Percentiles rank a stretch among this genome's conserved stretches.
Conservation (phyloP, 2,797 vertebrate species). For the Poecilia wingei region DNA sequence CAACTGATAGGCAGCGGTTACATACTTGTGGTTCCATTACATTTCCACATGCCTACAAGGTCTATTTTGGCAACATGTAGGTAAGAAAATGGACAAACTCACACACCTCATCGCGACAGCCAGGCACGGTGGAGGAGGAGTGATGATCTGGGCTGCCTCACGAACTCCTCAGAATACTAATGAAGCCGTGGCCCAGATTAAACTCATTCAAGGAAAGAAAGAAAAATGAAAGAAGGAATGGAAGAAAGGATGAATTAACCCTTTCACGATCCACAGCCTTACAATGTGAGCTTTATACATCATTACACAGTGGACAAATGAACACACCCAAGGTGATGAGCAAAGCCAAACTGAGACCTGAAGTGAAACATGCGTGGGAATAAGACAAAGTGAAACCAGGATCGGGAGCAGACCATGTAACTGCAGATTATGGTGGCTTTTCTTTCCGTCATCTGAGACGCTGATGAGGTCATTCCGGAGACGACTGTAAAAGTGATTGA, state of each 20-base stretch:
- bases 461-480: neutral
- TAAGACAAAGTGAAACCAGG: neutral
- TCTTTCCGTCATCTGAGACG: neutral
- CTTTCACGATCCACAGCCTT: neutral
- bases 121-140: neutral
- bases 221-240: neutral
- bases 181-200: neutral
- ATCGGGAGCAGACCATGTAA: neutral
- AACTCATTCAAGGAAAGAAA: neutral
- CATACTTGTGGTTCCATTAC: neutral
- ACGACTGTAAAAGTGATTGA: neutral
- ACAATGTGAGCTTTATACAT: neutral
- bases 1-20: neutral
- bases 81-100: neutral
- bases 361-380: neutral
- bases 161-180: neutral
- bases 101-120: neutral
- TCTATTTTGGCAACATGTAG: neutral
- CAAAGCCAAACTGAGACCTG: neutral
- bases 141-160: neutral
- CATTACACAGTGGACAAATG: neutral
- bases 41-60: neutral
- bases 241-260: neutral
- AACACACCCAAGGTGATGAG: neutral
- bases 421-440: neutral